A percentile compares a stretch with the other conserved stretches of the same genome.
Conservation (phyloP, 1,140 invertebrate species). For the Heliconius himera region DNA sequence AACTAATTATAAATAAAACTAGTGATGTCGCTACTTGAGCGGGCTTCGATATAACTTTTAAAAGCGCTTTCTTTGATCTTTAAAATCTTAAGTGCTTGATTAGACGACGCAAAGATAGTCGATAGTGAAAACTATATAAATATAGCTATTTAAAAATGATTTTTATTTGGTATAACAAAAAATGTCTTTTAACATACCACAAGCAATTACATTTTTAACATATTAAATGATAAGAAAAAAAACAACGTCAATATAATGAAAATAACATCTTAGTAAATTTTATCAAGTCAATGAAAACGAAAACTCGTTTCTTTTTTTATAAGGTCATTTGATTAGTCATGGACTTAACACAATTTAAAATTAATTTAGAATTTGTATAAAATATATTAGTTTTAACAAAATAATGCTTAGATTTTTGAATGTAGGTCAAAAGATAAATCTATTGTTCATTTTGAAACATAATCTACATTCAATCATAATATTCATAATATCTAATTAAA, state of each 20-base stretch:
- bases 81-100: too few species aligned
- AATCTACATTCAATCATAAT: too few species aligned
- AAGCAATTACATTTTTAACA: not conserved
- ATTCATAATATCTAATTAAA: too few species aligned
- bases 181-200: too few species aligned
- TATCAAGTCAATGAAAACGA: not conserved
- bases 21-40: too few species aligned
- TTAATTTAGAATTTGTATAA: not conserved
- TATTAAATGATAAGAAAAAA: not conserved
- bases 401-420: not conserved
- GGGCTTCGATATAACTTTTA: too few species aligned
- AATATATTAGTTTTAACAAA: not conserved
- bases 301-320: not conserved
- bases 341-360: not conserved
- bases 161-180: too few species aligned
- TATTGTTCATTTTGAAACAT: not conserved
- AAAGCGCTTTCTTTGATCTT: too few species aligned
- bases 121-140: too few species aligned
- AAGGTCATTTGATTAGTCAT: not conserved
- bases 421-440: not conserved
- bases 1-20: too few species aligned
- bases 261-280: not conserved
- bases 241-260: not conserved
- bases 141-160: too few species aligned
- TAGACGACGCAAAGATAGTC: too few species aligned